A percentile compares a stretch with the other conserved stretches of the same genome.
phyloP scores from a whole-genome alignment of 2,888 invertebrate genomes.

The Pterobdella sp. region DNA sequence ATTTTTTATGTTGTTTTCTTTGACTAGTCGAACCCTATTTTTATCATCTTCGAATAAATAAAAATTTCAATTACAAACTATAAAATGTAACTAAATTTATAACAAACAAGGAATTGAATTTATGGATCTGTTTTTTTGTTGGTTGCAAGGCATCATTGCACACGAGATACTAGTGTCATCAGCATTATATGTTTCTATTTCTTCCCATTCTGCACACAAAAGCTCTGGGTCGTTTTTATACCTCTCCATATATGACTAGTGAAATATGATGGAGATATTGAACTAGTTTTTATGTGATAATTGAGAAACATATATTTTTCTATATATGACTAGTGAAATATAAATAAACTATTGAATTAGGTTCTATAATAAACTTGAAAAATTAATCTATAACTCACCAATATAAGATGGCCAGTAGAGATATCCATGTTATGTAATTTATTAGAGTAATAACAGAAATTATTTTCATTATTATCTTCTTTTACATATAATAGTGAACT shows the following conservation, averaged over 20 bases:
- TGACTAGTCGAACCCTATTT: conserved; percentile 16
- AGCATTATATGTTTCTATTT: conserved; percentile 14
- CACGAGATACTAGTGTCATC: neutral
- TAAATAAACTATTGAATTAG: neutral
- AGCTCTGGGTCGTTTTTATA: conserved; percentile 17
- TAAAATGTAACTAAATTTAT: neutral
- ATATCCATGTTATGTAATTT: conserved; percentile 59
- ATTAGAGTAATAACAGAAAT: conserved; percentile 78
- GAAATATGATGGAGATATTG: neutral
- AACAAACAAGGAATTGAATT: conserved; percentile 24
- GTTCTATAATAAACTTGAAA: neutral
- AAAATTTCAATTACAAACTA: neutral
- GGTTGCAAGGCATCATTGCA: conserved; percentile 5
- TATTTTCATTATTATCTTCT: conserved; percentile 58
- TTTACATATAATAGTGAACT: neutral
- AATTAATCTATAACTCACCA: conserved; percentile 17
- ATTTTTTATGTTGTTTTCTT: conserved; percentile 21
- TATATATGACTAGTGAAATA: neutral
- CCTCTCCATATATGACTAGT: conserved; percentile 28
- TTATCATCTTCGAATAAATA: conserved; percentile 13
- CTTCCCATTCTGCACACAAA: conserved; percentile 25
- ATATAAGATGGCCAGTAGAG: conserved; percentile 24
- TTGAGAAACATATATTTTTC: neutral
- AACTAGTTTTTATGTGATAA: neutral
- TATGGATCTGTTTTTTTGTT: conserved; percentile 17